Evolutionary conservation across 2,888 invertebrate species (phyloP), one percentile per base, ranked within the genome.

Genomic region (Nebria salina): DNA sequence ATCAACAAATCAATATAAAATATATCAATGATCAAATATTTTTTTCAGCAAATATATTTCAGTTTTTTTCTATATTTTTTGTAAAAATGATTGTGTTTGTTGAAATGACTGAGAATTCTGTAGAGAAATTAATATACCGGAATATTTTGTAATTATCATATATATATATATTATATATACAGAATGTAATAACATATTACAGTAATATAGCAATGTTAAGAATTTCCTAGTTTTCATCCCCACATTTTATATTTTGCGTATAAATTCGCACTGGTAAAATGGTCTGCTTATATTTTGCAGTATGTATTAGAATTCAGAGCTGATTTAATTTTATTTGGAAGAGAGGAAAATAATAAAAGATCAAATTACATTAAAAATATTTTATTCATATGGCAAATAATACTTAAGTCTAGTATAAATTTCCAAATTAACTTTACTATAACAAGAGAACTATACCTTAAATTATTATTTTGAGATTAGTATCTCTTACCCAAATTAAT

Each of bases 121-220:
- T 80, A 75, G 66, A 75, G 75, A 70, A 78, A 78, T 41, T 54
- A 80, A 80, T 80, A 78, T 78, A 75, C 54, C 42, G 68, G 75
- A 75, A 80, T 80, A 80, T 80, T 80, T 80, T 80, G 75, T 80
- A 80, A 80, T 70, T 80, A 75, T 41, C 72, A 77, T 75, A 74
- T 78, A 73, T 75, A 74, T 78, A 73, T 73, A 73, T 42, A 34
- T 20, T 34, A 34, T 34, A 34, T 73, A 73, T 73, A 73, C 43
- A 26, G 26, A 70, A 75, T 80, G 75, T 80, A 75, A 74, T 70
- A 65, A 42, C 42, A 65, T 66, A 75, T 64, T 75, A 75, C 64
- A 75, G 15, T 41, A 54, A 75, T 68, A 80, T 75, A 75, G 77
- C 64, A 68, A 79, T 74, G 74, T 79, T 79, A 73, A 74, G n/a